A percentile compares a stretch with the other conserved stretches of the same genome.
Conservation (phyloP, 2,797 vertebrate genomes). For the Girardinus metallicus region DNA sequence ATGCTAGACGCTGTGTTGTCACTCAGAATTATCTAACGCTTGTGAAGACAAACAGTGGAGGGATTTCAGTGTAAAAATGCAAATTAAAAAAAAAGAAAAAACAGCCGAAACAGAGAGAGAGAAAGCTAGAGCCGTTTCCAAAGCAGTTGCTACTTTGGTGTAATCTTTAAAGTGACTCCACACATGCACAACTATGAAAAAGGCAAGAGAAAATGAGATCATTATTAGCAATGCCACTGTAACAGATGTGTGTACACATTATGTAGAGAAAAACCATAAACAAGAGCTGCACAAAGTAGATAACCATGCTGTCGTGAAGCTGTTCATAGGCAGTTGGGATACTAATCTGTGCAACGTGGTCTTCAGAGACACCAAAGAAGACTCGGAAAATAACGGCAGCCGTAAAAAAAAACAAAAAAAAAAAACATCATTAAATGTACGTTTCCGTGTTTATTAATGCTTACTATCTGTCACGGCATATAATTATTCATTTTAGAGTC, state of each 20-base stretch:
- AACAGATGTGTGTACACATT: slow-evolving; percentile 76
- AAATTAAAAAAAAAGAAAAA: slow-evolving; percentile 62
- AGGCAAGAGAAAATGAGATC: slow-evolving; percentile 70
- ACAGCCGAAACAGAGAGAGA: slow-evolving; percentile 34
- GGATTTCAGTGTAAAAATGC: slow-evolving; percentile 68
- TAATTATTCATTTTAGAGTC: slow-evolving; percentile 11
- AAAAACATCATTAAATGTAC: slow-evolving; percentile 35
- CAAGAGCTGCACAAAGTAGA: slow-evolving; percentile 71
- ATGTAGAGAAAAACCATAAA: slow-evolving; percentile 73
- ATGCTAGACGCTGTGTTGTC: slow-evolving; percentile 54
- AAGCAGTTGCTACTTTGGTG: slow-evolving; percentile 51
- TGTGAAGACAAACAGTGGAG: slow-evolving; percentile 45
- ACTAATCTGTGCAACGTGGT: slow-evolving; percentile 63
- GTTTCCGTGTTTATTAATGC: slow-evolving; percentile 5
- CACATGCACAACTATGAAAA: slow-evolving; percentile 39
- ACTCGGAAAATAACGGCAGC: slow-evolving; percentile 41
- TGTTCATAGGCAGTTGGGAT: slow-evolving; percentile 59
- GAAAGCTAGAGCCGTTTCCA: slow-evolving; percentile 51
- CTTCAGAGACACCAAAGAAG: slow-evolving; percentile 52
- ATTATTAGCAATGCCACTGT: slow-evolving; percentile 70
- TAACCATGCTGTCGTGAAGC: slow-evolving; percentile 74
- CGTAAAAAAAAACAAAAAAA: background rate
- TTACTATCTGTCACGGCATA: background rate
- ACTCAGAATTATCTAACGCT: slow-evolving; percentile 72
- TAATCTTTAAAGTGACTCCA: slow-evolving; percentile 74